A percentile compares a stretch with the other conserved stretches of the same genome.
These are phyloP conservation scores for Eumerus sabulonum DNA, from an alignment of 2,888 invertebrate genomes.

Conservation along the genomic window DNA sequence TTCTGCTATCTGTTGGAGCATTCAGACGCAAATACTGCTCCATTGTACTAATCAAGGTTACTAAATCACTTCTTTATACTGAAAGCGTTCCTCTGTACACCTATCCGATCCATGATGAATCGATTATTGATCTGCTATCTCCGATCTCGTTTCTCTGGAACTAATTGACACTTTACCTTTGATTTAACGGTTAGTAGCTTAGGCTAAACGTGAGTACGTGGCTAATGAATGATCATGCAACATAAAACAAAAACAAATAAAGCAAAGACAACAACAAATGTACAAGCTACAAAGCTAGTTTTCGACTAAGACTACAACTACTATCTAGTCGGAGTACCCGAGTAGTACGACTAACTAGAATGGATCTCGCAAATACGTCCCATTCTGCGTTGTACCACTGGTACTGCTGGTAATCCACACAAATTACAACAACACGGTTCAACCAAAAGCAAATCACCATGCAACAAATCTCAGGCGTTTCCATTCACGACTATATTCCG, in stretches of 20 bases:
- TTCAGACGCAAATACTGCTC: no score
- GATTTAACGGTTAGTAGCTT: neutral
- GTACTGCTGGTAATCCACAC: conserved; percentile 24
- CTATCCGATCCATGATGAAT: no score
- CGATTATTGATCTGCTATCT: no score
- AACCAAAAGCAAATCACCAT: conserved; percentile 9
- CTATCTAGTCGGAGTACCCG: conserved; percentile 12
- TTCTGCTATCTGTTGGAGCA: no score
- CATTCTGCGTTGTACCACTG: conserved; percentile 14
- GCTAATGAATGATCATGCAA: conserved; percentile 49
- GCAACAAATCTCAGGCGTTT: conserved; percentile 52
- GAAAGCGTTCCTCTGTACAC: no score
- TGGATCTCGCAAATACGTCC: conserved; percentile 13
- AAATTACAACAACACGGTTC: conserved; percentile 29
- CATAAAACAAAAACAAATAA: conserved; percentile 24
- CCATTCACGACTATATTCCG: conserved; percentile 63
- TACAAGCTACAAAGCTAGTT: neutral
- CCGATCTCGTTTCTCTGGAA: no score
- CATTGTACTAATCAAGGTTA: no score
- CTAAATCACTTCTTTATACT: no score
- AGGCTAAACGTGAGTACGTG: neutral
- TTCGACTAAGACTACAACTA: conserved; percentile 1
- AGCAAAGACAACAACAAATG: neutral
- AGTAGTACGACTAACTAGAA: conserved; percentile 13
- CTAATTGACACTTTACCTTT: neutral